phyloP scores from a whole-genome alignment of 2,888 invertebrate species.

The Zonitis immaculata region DNA sequence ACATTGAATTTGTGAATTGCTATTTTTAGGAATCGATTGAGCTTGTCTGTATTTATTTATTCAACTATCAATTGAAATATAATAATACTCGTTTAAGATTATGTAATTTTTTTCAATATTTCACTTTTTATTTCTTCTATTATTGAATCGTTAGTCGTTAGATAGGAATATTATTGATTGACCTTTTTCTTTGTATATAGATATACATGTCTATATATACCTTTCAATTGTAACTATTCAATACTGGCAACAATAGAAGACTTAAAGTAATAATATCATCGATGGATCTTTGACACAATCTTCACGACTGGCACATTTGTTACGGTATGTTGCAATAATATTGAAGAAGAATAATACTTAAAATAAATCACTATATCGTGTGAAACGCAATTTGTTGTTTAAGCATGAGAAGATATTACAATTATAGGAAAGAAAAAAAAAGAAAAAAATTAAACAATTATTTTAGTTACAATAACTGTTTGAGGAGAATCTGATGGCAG shows the following conservation, averaged over 20 bases:
- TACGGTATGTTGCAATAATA: background rate
- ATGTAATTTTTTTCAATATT: background rate
- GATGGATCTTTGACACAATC: slow-evolving; percentile 1
- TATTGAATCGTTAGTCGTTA: background rate
- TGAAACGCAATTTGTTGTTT: background rate
- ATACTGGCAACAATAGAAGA: background rate
- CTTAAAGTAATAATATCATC: background rate
- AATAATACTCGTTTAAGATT: background rate
- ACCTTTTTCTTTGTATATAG: background rate
- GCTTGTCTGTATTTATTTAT: slow-evolving; percentile 3
- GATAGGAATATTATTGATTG: background rate
- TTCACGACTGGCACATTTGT: background rate
- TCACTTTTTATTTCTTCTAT: too few species aligned
- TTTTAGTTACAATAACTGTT: too few species aligned
- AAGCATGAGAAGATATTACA: background rate
- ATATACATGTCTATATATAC: too few species aligned
- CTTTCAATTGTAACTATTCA: background rate
- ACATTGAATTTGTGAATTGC: too few species aligned
- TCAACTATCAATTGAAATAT: background rate
- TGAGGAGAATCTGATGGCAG: too few species aligned
- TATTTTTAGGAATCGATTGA: background rate
- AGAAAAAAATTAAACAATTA: background rate
- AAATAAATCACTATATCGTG: background rate
- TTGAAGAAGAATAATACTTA: background rate
- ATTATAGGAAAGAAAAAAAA: background rate